Base-by-base conservation (phyloP, 2,888 invertebrate genomes). In the Chrysolina haemoptera region DNA sequence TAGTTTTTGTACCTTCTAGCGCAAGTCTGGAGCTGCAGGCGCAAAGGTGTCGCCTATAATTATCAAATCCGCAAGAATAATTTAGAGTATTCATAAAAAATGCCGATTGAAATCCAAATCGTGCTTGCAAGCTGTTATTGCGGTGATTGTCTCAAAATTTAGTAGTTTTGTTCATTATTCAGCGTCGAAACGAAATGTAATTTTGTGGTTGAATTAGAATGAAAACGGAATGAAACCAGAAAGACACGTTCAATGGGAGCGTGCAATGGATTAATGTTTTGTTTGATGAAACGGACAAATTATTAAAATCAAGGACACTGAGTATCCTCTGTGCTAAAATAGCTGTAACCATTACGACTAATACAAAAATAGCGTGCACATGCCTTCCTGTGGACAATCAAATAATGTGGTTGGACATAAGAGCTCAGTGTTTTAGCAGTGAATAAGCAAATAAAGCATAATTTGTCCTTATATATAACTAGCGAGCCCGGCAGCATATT, bases 71-170 rank as follows among this genome's bases (percentile, higher is more conserved):
- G 35, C 59, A 59, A n/a, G 14, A 59, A 27, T 59, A 59, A 59
- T 59, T 59, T 27, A n/a, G 59, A 27, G n/a, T 27, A 35, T 59
- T 59, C 53, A 59, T 59, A 59, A 59, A 59, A 59, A 59, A 59
- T n/a, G 59, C 27, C 35, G n/a, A 40, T 53, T n/a, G 53, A 53
- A 53, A 55, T 40, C 41, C 1, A 53, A 53, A 53, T 16, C 35
- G 11, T 55, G 67, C 67, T 53, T 67, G 67, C 67, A 67, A 67
- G 67, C 67, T 67, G 67, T 53, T 67, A 18, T n/a, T 48, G 67
- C 53, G 53, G 67, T 67, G 20, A 67, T 67, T 67, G 48, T 48
- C 35, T 50, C 12, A 50, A 35, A 66, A 66, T 66, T 27, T 66
- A 59, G 59, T 59, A 59, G 59, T 59, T 59, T 35, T 27, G 59